Percentiles rank a stretch among this genome's conserved stretches.
phyloP scores from a whole-genome alignment of 1,140 invertebrate species.

The Ooceraea biroi region DNA sequence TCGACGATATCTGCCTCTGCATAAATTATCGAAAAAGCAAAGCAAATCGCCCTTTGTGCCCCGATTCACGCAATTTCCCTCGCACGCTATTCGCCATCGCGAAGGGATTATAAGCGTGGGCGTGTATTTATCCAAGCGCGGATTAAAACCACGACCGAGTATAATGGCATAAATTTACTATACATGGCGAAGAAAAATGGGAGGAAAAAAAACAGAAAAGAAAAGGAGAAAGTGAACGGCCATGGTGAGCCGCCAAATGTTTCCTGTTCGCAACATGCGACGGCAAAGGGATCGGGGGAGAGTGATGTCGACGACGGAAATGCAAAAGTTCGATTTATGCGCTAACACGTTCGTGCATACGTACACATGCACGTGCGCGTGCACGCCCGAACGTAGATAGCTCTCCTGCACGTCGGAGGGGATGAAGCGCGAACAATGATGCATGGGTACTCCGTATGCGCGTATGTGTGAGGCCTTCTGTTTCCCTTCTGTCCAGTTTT shows the following conservation, averaged over 20 bases:
- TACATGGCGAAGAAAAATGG: constrained; percentile 34
- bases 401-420: constrained; percentile 61
- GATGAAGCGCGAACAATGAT: constrained; percentile 73
- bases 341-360: constrained; percentile 65
- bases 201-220: neutral
- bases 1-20: neutral
- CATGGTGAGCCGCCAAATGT: constrained; percentile 68
- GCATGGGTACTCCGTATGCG: constrained; percentile 69
- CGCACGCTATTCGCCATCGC: constrained; percentile 36
- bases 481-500: constrained; percentile 66
- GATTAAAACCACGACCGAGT: constrained; percentile 62
- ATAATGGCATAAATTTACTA: constrained; percentile 68
- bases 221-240: constrained; percentile 16
- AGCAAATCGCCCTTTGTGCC: constrained; percentile 18
- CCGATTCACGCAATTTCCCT: constrained; percentile 43
- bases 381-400: constrained; percentile 3
- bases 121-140: constrained; percentile 54
- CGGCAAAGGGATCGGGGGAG: constrained; percentile 52
- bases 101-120: constrained; percentile 45
- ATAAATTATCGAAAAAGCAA: constrained; percentile 38
- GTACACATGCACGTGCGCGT: neutral
- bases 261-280: constrained; percentile 70
- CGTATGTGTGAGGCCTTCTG: constrained; percentile 74
- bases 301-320: constrained; percentile 81
- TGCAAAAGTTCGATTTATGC: constrained; percentile 85